These are phyloP conservation scores for Panthera tigris DNA, from an alignment of 2,113 vertebrate genomes.

Conservation along the genomic window DNA sequence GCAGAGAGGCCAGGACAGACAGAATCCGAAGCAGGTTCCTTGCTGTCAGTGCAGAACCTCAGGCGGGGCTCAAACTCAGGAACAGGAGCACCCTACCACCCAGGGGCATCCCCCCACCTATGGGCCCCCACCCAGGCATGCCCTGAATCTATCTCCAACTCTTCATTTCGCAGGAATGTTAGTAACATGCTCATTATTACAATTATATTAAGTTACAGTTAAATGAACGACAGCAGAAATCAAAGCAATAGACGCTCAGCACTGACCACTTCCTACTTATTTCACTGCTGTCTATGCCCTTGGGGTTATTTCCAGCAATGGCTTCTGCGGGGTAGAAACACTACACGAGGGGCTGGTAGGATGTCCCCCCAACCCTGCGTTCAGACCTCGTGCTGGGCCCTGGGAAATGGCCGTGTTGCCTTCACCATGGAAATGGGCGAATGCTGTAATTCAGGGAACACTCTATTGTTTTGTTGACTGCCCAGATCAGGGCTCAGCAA, in stretches of 20 bases:
- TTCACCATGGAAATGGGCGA: background rate
- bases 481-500: background rate
- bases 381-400: rapidly evolving
- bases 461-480: background rate
- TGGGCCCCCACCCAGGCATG: too few species aligned
- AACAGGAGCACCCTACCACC: too few species aligned
- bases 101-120: too few species aligned
- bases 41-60: too few species aligned
- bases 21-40: too few species aligned
- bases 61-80: too few species aligned
- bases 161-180: background rate
- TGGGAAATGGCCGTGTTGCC: rapidly evolving
- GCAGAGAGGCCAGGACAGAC: too few species aligned
- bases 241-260: background rate
- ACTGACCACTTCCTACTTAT: rapidly evolving
- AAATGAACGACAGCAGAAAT: background rate
- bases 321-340: background rate
- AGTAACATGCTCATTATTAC: background rate
- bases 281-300: too few species aligned
- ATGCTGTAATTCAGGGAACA: rapidly evolving
- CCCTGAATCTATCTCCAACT: background rate
- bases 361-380: rapidly evolving
- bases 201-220: background rate
- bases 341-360: rapidly evolving
- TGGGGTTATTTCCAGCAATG: rapidly evolving